These are phyloP conservation scores for Caerostris darwini DNA, from an alignment of 1,140 invertebrate species.

Conservation along the genomic window DNA sequence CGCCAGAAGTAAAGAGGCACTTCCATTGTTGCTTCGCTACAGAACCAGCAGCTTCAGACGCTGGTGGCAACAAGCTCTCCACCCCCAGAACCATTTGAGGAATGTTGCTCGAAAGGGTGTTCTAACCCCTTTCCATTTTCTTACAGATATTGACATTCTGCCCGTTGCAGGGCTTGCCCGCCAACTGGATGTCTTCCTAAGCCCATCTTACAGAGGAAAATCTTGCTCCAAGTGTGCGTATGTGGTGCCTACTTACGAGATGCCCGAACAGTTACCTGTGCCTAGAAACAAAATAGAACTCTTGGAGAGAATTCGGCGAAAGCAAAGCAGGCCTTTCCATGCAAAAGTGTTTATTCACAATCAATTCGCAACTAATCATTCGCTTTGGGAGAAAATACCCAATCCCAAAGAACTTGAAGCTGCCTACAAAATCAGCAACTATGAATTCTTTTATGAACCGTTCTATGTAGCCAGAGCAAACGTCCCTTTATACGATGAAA, in stretches of 20 bases:
- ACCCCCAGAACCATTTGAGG: slow-evolving; percentile 83
- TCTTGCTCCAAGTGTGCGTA: slow-evolving; percentile 87
- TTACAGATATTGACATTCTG: slow-evolving; percentile 82
- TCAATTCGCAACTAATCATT: slow-evolving; percentile 95
- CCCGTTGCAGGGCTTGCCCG: slow-evolving; percentile 80
- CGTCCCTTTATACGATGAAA: slow-evolving; percentile 92
- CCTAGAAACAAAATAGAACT: slow-evolving; percentile 90
- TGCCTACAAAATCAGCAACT: slow-evolving; percentile 91
- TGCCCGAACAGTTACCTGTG: slow-evolving; percentile 89
- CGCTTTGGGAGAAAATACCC: slow-evolving; percentile 82
- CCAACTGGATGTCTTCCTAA: slow-evolving; percentile 86
- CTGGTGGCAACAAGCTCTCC: slow-evolving; percentile 79
- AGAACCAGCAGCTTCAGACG: slow-evolving; percentile 64
- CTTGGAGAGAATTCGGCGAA: slow-evolving; percentile 87
- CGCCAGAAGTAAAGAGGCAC: slow-evolving; percentile 47
- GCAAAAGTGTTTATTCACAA: slow-evolving; percentile 95
- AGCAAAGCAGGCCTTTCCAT: slow-evolving; percentile 93
- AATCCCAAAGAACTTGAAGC: slow-evolving; percentile 85
- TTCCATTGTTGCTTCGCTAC: slow-evolving; percentile 58
- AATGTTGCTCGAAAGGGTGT: slow-evolving; percentile 81
- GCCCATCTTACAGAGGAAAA: slow-evolving; percentile 85
- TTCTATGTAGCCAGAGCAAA: slow-evolving; percentile 94
- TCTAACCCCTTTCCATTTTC: slow-evolving; percentile 80
- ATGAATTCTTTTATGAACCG: slow-evolving; percentile 94
- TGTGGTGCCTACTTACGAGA: slow-evolving; percentile 95